Evolutionary conservation across 2,888 invertebrate species (phyloP).

Genomic region (Phalera bucephala): DNA sequence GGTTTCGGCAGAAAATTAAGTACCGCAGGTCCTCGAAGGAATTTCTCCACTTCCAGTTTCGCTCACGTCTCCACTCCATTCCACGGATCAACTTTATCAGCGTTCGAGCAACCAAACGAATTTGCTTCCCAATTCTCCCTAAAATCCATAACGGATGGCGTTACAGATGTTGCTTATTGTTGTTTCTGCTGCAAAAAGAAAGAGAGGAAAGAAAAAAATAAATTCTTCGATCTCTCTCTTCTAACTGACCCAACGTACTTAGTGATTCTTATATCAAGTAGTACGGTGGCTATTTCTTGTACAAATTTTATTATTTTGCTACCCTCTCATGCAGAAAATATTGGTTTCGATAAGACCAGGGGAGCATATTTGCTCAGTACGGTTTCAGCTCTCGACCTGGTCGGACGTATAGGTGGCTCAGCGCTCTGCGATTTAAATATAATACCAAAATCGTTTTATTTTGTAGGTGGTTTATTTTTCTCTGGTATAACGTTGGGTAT

Average conservation of each 20-base stretch:
- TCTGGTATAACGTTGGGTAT: conserved; percentile 89
- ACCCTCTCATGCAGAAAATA: conserved; percentile 88
- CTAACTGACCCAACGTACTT: conserved; percentile 90
- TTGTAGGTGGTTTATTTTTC: conserved; percentile 89
- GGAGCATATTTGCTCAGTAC: conserved; percentile 90
- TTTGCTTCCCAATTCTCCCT: conserved; percentile 91
- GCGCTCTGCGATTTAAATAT: conserved; percentile 90
- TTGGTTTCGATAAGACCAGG: conserved; percentile 87
- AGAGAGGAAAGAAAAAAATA: conserved; percentile 66
- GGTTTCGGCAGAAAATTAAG: conserved; percentile 59
- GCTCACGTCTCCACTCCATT: conserved; percentile 92
- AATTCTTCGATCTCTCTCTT: conserved; percentile 89
- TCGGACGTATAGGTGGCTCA: conserved; percentile 93
- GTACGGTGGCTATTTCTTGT: conserved; percentile 93
- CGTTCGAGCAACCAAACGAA: conserved; percentile 88
- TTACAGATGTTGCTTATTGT: conserved; percentile 72
- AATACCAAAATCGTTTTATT: conserved; percentile 92
- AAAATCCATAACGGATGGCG: conserved; percentile 85
- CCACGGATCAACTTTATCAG: conserved; percentile 91
- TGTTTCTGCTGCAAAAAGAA: conserved; percentile 69
- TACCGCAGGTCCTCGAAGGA: conserved; percentile 80
- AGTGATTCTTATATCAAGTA: conserved; percentile 91
- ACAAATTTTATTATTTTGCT: conserved; percentile 94
- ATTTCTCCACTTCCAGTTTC: conserved; percentile 91
- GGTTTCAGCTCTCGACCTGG: conserved; percentile 90